phyloP scores from a whole-genome alignment of 2,888 invertebrate genomes.

The Andrena marginata region DNA sequence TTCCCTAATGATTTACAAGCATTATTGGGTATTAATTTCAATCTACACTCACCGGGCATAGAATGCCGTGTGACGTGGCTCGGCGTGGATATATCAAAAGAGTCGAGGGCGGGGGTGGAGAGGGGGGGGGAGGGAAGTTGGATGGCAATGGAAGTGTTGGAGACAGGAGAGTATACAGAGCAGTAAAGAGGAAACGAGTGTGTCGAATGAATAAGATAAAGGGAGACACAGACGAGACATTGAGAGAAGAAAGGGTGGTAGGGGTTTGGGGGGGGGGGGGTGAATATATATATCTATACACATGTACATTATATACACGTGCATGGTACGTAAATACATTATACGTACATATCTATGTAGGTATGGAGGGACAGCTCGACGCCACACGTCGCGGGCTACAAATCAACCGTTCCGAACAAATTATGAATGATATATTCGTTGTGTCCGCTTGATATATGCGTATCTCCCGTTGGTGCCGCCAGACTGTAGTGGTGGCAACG shows the following conservation, averaged over 20 bases:
- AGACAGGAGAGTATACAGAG: slow-evolving; percentile 48
- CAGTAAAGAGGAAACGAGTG: slow-evolving; percentile 39
- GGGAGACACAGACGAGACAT: slow-evolving; percentile 30
- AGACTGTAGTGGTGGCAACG: slow-evolving; percentile 66
- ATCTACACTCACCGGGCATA: slow-evolving; percentile 80
- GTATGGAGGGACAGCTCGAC: slow-evolving; percentile 78
- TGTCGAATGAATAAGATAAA: slow-evolving; percentile 62
- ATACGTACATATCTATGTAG: slow-evolving; percentile 30
- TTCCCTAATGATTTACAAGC: slow-evolving; percentile 84
- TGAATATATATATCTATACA: no score
- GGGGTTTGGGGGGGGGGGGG: slow-evolving; percentile 37
- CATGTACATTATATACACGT: no score
- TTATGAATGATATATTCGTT: slow-evolving; percentile 85
- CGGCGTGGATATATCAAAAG: slow-evolving; percentile 72
- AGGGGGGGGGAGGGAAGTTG: slow-evolving; percentile 13
- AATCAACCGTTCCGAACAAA: slow-evolving; percentile 84
- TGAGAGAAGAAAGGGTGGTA: slow-evolving; percentile 40
- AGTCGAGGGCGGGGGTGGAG: slow-evolving; percentile 16
- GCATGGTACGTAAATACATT: no score
- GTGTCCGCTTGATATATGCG: slow-evolving; percentile 82
- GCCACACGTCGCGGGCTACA: slow-evolving; percentile 83
- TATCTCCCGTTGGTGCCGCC: slow-evolving; percentile 75
- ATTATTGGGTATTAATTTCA: slow-evolving; percentile 85
- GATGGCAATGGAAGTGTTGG: slow-evolving; percentile 36
- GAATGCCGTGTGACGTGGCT: slow-evolving; percentile 75